Conservation (phyloP, 1,140 invertebrate species). For the Pseudomyrmex concolor region DNA sequence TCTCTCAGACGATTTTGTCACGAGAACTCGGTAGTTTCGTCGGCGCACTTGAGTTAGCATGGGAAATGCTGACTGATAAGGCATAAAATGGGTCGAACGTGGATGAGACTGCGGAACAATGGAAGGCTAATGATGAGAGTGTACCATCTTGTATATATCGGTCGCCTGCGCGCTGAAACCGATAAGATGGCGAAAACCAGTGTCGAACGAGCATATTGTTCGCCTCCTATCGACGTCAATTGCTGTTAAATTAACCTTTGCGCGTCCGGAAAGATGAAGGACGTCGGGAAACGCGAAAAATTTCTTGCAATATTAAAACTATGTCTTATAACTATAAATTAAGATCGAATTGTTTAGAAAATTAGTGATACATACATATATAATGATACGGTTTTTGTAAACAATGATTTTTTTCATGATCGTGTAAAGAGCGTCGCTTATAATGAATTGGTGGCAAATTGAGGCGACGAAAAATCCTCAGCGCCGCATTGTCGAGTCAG, state of each 20-base stretch:
- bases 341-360: no score
- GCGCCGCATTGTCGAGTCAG: conserved; percentile 47
- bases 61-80: conserved; percentile 70
- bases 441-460: conserved; percentile 31
- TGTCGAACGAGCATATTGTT: conserved; percentile 70
- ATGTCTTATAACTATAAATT: no score
- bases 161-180: conserved; percentile 42
- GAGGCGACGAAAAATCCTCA: conserved; percentile 10
- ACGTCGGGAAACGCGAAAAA: conserved; percentile 5
- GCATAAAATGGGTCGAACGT: conserved; percentile 71
- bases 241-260: conserved; percentile 44
- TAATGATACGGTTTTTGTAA: no score
- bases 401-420: not conserved
- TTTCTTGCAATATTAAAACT: not conserved
- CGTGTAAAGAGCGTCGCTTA: not conserved
- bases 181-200: conserved; percentile 58
- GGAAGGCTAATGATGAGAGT: conserved; percentile 71
- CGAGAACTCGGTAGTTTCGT: conserved; percentile 51
- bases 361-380: no score
- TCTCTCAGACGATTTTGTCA: conserved; percentile 45
- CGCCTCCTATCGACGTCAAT: conserved; percentile 35
- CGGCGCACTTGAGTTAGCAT: conserved; percentile 30
- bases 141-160: conserved; percentile 54
- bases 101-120: conserved; percentile 71
- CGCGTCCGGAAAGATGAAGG: not conserved